Base-by-base conservation (phyloP, 2,113 vertebrate genomes). In the Tonatia bakeri region DNA sequence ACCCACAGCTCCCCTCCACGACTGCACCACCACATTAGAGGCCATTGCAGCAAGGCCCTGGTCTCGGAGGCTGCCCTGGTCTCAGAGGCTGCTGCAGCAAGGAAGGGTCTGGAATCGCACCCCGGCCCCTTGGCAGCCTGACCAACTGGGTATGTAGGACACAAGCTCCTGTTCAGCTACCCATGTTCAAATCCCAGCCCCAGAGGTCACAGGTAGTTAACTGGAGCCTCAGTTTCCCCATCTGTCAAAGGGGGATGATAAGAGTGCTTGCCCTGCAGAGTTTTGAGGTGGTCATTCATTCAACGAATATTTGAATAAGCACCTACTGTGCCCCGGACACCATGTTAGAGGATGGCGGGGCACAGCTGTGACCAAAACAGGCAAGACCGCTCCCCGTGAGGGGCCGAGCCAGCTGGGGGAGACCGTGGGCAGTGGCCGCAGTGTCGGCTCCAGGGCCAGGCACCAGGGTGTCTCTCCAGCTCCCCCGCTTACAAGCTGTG, bases 361-460 rank as follows among this genome's bases (percentile, higher is more conserved):
- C 3, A 75, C 70, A 33, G 38, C 59, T 11, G 73, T 9, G 47
- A n/a, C 80, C 24, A 1, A 43, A 36, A 52, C 15, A 47, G 59
- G 73, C 12, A 38, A 31, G 3, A 6, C 5, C 1, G 36, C 59
- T n/a, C 15, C 36, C 69, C 15, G 3, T 4, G 75, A 33, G 40
- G 67, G 1, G 65, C 70, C 3, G 3, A 36, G 75, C 54, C 87
- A 36, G 47, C 87, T 1, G 12, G 31, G 38, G 15, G n/a, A 26
- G 15, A 7, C 5, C 0, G 0, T 0, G 17, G 59, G 40, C 19
- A n/a, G 50, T 1, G 12, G 64, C 0, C 26, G 14, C 40, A 15
- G 76, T 1, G 0, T n/a, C 33, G 36, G 47, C 47, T 36, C 36
- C 4, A 1, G 72, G 65, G 52, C 40, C 47, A 4, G 31, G 24